phyloP scores from a whole-genome alignment of 2,797 vertebrate genomes.

The Emys orbicularis region DNA sequence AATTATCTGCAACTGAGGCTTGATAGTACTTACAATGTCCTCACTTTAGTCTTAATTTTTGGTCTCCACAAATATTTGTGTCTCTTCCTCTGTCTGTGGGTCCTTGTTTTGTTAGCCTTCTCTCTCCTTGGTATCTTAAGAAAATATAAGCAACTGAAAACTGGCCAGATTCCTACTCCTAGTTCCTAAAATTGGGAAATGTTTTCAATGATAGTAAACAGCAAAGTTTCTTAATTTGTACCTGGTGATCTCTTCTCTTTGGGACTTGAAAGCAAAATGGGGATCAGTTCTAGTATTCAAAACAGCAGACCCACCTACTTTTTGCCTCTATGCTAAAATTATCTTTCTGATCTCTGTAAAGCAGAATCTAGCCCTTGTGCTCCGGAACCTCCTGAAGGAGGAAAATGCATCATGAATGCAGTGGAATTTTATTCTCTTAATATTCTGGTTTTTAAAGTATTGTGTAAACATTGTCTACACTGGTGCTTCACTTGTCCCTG shows the following conservation, averaged over 20 bases:
- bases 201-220: constrained; percentile 9
- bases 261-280: neutral
- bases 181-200: neutral
- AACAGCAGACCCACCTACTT: constrained; percentile 1
- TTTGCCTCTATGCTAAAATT: neutral
- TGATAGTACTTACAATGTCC: neutral
- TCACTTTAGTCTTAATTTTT: neutral
- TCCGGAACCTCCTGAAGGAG: neutral
- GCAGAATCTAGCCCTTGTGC: neutral
- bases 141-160: neutral
- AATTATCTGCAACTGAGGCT: neutral
- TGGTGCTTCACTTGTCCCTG: constrained; percentile 55
- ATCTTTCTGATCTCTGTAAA: constrained; percentile 11
- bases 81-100: neutral
- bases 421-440: neutral
- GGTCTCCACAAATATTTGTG: neutral
- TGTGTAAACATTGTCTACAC: constrained; percentile 8
- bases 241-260: neutral
- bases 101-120: neutral
- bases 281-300: neutral
- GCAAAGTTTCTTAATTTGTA: constrained; percentile 1
- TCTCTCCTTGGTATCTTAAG: constrained; percentile 12
- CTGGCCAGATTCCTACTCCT: neutral
- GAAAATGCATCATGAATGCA: neutral
- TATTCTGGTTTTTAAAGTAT: neutral